Conservation (phyloP, 2,888 invertebrate genomes). For the Pseudoips prasinana region DNA sequence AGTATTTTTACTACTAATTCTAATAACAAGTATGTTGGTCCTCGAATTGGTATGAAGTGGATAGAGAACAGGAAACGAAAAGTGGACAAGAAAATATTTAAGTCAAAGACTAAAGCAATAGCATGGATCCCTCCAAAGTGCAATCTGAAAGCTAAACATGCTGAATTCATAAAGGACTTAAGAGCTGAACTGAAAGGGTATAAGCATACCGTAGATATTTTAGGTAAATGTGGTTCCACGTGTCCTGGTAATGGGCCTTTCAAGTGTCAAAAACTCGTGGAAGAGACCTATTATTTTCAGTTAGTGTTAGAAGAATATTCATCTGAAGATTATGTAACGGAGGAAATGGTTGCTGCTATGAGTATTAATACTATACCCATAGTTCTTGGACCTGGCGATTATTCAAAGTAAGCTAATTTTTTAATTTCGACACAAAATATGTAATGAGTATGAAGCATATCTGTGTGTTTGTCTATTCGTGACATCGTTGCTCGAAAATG, state of each 20-base stretch:
- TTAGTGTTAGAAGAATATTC: slow-evolving; percentile 60
- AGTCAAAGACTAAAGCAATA: slow-evolving; percentile 52
- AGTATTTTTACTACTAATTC: slow-evolving; percentile 45
- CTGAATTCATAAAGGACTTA: slow-evolving; percentile 50
- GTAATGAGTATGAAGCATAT: no score
- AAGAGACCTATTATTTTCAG: slow-evolving; percentile 58
- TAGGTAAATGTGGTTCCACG: slow-evolving; percentile 56
- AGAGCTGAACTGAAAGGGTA: slow-evolving; percentile 50
- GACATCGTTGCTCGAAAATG: no score
- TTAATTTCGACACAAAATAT: no score
- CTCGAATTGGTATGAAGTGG: slow-evolving; percentile 48
- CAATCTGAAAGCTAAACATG: slow-evolving; percentile 46
- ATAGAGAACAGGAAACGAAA: slow-evolving; percentile 40
- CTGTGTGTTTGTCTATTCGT: no score
- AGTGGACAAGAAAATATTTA: slow-evolving; percentile 34
- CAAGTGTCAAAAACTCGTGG: slow-evolving; percentile 55
- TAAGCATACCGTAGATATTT: slow-evolving; percentile 56
- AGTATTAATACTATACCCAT: slow-evolving; percentile 56
- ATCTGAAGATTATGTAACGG: slow-evolving; percentile 57
- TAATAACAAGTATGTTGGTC: slow-evolving; percentile 44
- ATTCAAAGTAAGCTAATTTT: slow-evolving; percentile 48
- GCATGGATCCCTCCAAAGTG: slow-evolving; percentile 61
- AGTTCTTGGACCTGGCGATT: slow-evolving; percentile 52
- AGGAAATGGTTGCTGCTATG: slow-evolving; percentile 51
- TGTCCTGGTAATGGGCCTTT: slow-evolving; percentile 43